Evolutionary conservation across 1,140 invertebrate genomes (phyloP).

Genomic region (Drosophila bifasciata): DNA sequence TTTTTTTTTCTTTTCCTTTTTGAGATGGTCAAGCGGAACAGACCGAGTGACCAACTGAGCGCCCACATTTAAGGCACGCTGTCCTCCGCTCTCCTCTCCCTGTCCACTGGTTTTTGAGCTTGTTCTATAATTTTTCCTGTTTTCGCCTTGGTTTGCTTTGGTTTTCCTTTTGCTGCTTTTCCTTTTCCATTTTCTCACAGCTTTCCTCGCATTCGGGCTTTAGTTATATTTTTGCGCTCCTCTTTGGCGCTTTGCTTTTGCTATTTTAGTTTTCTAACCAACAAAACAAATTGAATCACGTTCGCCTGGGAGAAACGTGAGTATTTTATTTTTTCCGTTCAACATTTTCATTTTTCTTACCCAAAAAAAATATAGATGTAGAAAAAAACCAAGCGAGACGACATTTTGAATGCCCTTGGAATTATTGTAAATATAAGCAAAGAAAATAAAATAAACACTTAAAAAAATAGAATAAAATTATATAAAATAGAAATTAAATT

Average conservation of each 20-base stretch:
- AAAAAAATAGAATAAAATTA: too few relatives aligned
- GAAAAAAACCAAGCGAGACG: slow-evolving; percentile 33
- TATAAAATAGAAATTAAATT: too few relatives aligned
- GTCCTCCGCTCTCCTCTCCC: slow-evolving; percentile 24
- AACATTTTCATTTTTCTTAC: slow-evolving; percentile 80
- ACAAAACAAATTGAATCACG: slow-evolving; percentile 82
- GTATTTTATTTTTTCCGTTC: slow-evolving; percentile 82
- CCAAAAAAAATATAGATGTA: slow-evolving; percentile 29
- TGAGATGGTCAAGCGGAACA: slow-evolving; percentile 22
- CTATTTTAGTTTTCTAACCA: slow-evolving; percentile 81
- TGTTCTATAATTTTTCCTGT: slow-evolving; percentile 54
- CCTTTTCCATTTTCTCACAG: slow-evolving; percentile 28
- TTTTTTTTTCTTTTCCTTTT: slow-evolving; percentile 3
- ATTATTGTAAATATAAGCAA: too few relatives aligned
- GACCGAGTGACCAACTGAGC: slow-evolving; percentile 34
- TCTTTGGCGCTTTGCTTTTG: slow-evolving; percentile 46
- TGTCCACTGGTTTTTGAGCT: slow-evolving; percentile 37
- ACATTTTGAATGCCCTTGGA: slow-evolving; percentile 9
- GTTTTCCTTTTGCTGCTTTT: slow-evolving; percentile 28
- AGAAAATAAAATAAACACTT: too few relatives aligned
- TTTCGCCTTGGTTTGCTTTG: slow-evolving; percentile 39
- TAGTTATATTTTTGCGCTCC: slow-evolving; percentile 54
- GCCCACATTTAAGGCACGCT: slow-evolving; percentile 53
- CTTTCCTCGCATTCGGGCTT: slow-evolving; percentile 43
- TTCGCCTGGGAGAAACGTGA: slow-evolving; percentile 77